Conservation (phyloP, 2,797 vertebrate genomes). For the Petrocephalus schoutedeni region DNA sequence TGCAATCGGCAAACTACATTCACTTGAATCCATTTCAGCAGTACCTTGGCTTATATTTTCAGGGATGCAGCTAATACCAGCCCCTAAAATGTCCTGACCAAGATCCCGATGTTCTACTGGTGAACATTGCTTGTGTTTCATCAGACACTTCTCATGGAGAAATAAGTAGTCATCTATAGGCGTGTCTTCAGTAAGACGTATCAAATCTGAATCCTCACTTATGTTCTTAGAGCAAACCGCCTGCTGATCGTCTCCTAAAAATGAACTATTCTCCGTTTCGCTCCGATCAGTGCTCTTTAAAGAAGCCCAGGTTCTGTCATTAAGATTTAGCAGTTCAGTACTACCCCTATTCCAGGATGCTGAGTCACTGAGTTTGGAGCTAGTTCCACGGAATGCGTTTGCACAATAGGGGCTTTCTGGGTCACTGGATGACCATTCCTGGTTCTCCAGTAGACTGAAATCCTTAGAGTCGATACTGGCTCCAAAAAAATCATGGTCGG, state of each 20-base stretch:
- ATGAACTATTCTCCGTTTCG: constrained; percentile 41
- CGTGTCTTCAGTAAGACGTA: constrained; percentile 64
- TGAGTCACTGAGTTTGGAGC: constrained; percentile 64
- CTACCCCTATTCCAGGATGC: constrained; percentile 60
- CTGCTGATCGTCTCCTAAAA: constrained; percentile 61
- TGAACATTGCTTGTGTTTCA: constrained; percentile 60
- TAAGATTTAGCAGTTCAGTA: constrained; percentile 70
- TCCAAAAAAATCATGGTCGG: constrained; percentile 82
- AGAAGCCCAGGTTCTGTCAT: constrained; percentile 49
- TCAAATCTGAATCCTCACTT: constrained; percentile 47
- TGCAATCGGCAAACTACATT: constrained; percentile 50
- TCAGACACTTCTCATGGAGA: constrained; percentile 77
- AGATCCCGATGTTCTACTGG: constrained; percentile 41
- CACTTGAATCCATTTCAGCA: constrained; percentile 48
- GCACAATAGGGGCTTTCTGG: constrained; percentile 78
- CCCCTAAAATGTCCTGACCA: constrained; percentile 53
- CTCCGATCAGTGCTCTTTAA: constrained; percentile 34
- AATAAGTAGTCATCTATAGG: constrained; percentile 80
- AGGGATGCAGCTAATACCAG: constrained; percentile 52
- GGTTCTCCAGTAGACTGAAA: constrained; percentile 67
- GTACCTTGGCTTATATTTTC: constrained; percentile 61
- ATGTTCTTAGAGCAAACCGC: constrained; percentile 47
- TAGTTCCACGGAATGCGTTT: constrained; percentile 70
- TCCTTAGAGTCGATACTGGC: constrained; percentile 76
- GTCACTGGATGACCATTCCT: constrained; percentile 64